Percentiles rank a stretch among this genome's conserved stretches.
Conservation (phyloP, 2,113 vertebrate species). For the Hyla sarda region DNA sequence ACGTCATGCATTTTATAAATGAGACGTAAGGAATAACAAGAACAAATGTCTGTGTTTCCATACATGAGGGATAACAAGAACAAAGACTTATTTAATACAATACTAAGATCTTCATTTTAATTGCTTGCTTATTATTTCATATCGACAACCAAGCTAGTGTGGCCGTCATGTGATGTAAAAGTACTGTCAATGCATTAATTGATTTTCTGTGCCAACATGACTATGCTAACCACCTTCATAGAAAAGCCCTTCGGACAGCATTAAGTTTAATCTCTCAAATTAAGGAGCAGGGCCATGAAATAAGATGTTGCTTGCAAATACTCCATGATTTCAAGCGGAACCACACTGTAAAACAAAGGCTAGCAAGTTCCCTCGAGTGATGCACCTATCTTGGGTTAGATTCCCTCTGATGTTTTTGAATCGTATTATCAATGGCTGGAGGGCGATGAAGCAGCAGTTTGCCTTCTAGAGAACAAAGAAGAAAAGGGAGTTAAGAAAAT, state of each 20-base stretch:
- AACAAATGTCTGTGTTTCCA: too few species aligned
- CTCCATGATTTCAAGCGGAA: conserved; percentile 78
- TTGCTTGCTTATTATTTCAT: conserved; percentile 26
- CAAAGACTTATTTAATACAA: background rate
- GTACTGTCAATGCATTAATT: conserved; percentile 63
- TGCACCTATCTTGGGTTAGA: conserved; percentile 78
- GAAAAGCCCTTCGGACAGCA: conserved; percentile 75
- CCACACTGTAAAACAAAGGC: conserved; percentile 79
- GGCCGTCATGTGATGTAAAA: conserved; percentile 34
- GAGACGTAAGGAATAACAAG: background rate
- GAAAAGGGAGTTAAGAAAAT: conserved; percentile 66
- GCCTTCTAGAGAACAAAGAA: conserved; percentile 78
- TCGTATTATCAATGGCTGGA: conserved; percentile 80
- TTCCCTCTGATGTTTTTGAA: conserved; percentile 82
- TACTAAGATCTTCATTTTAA: background rate
- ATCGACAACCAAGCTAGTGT: conserved; percentile 15
- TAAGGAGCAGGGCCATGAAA: conserved; percentile 82
- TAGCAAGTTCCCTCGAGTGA: conserved; percentile 74
- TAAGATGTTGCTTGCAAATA: conserved; percentile 84
- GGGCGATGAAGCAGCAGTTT: conserved; percentile 78
- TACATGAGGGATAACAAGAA: background rate
- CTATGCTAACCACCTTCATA: conserved; percentile 76
- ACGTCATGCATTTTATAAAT: background rate
- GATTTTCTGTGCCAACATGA: conserved; percentile 80
- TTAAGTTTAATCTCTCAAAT: conserved; percentile 86